Percentiles rank a stretch among this genome's conserved stretches.
Evolutionary conservation across 2,113 vertebrate species (phyloP).

Genomic region (Clarias macrocephalus): DNA sequence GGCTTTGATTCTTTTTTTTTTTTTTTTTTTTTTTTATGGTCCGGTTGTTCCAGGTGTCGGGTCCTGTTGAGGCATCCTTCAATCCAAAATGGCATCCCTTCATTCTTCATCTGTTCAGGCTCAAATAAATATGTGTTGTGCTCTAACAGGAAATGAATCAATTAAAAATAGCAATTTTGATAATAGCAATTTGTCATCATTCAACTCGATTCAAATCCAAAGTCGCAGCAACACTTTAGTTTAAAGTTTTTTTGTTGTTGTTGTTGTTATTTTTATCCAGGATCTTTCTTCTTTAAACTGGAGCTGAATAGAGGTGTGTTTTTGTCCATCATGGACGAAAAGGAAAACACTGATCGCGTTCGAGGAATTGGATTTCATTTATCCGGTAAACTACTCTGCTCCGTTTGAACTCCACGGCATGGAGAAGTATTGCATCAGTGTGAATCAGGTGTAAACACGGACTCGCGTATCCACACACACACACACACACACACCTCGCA

Average conservation of each 20-base stretch:
- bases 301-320: slow-evolving; percentile 53
- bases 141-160: too few relatives aligned
- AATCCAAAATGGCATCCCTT: background rate
- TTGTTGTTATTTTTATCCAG: background rate
- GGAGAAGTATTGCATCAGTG: background rate
- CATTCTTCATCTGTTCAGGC: background rate
- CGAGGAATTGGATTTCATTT: slow-evolving; percentile 55
- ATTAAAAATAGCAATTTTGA: background rate
- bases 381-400: slow-evolving; percentile 51
- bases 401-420: slow-evolving; percentile 56
- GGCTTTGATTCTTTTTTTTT: background rate
- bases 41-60: background rate
- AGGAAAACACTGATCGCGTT: background rate
- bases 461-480: slow-evolving; percentile 46
- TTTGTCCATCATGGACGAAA: background rate
- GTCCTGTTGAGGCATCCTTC: background rate
- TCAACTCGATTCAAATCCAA: background rate
- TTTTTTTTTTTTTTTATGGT: background rate
- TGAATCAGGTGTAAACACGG: slow-evolving; percentile 21
- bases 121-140: too few relatives aligned
- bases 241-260: too few relatives aligned
- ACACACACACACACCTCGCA: slow-evolving; percentile 23
- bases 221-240: background rate
- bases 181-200: background rate
- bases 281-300: background rate